Evolutionary conservation across 2,888 invertebrate genomes (phyloP), one percentile per base, ranked within the genome.

Genomic region (Folsomia manolachei): DNA sequence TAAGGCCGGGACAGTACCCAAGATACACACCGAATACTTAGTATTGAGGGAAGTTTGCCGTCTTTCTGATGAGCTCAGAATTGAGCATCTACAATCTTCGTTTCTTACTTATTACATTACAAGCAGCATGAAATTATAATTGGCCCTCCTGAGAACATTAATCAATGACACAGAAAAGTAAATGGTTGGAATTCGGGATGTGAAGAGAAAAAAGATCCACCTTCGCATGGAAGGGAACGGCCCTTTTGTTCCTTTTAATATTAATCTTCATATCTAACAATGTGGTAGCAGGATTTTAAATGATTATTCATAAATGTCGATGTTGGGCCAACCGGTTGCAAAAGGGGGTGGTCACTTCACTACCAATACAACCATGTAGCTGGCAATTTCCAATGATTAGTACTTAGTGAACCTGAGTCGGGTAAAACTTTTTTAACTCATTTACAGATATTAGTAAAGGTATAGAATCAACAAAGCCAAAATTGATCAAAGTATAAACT

Each of bases 81-180:
- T n/a, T n/a, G n/a, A n/a, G n/a, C n/a, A n/a, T n/a, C n/a, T n/a
- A n/a, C n/a, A n/a, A n/a, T n/a, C n/a, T n/a, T n/a, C n/a, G n/a
- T n/a, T n/a, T n/a, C 39, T 39, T 39, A 39, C 39, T 56, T 4
- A 4, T 19, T 56, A 56, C n/a, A 56, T 56, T 19, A 21, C 19
- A 14, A n/a, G 56, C 19, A 56, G 56, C 56, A 56, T 56, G 56
- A 56, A 56, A 56, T 56, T 56, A 56, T 56, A 56, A 56, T 56
- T 56, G 56, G 56, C 56, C n/a, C 56, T 56, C 11, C 19, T 21
- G 56, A 19, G 19, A 19, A 56, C 56, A 56, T 56, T 56, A 56
- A 56, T 56, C 56, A 56, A 56, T 56, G 56, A 56, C 56, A 56
- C 56, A n/a, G n/a, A n/a, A n/a, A n/a, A n/a, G n/a, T n/a, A n/a